Percentiles rank a stretch among this genome's conserved stretches.
Evolutionary conservation across 2,113 vertebrate species (phyloP).

Genomic region (Mustela lutreola): DNA sequence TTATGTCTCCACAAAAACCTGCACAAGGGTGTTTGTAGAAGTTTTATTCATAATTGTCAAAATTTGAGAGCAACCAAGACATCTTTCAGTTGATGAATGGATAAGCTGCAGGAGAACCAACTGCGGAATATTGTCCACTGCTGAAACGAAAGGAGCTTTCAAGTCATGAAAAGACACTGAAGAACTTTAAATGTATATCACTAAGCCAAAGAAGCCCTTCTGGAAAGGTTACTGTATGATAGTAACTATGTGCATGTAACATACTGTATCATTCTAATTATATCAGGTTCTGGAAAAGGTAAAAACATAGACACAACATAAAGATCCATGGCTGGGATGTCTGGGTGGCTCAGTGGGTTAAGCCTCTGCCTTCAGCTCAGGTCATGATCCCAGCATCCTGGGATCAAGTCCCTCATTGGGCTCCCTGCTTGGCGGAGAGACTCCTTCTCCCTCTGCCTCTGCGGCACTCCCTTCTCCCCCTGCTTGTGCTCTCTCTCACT

Average conservation of each 20-base stretch:
- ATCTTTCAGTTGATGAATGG: background rate
- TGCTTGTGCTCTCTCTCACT: too few relatives aligned
- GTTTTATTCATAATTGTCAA: background rate
- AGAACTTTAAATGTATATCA: background rate
- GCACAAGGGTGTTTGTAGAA: background rate
- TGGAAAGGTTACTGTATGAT: background rate
- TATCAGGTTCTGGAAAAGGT: background rate
- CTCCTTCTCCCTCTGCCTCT: too few relatives aligned
- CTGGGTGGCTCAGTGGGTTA: too few relatives aligned
- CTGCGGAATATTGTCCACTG: background rate
- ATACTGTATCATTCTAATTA: background rate
- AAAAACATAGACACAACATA: background rate
- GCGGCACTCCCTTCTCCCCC: too few relatives aligned
- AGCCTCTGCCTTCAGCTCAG: too few relatives aligned
- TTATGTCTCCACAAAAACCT: background rate
- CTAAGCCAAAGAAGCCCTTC: background rate
- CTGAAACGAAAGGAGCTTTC: background rate
- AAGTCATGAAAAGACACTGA: background rate
- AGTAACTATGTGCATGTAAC: background rate
- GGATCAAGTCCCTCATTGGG: too few relatives aligned
- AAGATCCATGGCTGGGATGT: background rate
- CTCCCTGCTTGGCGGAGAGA: too few relatives aligned
- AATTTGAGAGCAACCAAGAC: background rate
- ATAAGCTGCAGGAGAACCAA: background rate
- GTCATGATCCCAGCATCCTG: too few relatives aligned